phyloP scores from a whole-genome alignment of 2,113 vertebrate species.

The Otis tarda region DNA sequence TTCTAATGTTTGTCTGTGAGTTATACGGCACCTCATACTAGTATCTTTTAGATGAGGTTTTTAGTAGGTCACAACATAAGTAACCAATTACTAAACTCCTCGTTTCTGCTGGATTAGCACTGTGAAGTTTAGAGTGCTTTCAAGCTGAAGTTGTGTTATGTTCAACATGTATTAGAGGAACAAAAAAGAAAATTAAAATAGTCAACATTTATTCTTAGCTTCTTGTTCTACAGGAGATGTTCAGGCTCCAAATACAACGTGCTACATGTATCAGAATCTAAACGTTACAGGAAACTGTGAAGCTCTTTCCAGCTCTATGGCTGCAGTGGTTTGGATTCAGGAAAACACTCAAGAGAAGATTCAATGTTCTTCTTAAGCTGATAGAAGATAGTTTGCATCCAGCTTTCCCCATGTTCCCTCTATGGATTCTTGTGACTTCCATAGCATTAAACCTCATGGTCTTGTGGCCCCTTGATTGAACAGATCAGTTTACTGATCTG shows the following conservation, averaged over 20 bases:
- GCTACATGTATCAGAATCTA: background rate
- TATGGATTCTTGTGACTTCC: background rate
- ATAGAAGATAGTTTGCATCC: background rate
- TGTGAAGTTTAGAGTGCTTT: background rate
- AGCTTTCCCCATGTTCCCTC: background rate
- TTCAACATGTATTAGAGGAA: background rate
- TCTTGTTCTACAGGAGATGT: background rate
- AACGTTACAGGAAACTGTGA: background rate
- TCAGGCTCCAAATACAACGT: background rate
- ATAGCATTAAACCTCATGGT: accelerated
- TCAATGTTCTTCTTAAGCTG: background rate
- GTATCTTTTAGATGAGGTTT: background rate
- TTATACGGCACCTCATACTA: background rate
- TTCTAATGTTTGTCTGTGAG: background rate
- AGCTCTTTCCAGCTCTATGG: background rate
- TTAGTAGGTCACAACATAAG: background rate
- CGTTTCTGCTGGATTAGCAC: background rate
- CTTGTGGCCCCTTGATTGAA: background rate
- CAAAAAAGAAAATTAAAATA: background rate
- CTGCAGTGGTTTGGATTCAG: background rate
- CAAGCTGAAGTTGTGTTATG: background rate
- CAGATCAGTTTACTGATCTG: background rate
- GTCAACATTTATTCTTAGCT: background rate
- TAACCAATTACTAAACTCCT: background rate
- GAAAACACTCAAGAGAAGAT: background rate